Percentiles rank a stretch among this genome's conserved stretches.
phyloP scores from a whole-genome alignment of 2,888 invertebrate species.

The Lamproptera curius region DNA sequence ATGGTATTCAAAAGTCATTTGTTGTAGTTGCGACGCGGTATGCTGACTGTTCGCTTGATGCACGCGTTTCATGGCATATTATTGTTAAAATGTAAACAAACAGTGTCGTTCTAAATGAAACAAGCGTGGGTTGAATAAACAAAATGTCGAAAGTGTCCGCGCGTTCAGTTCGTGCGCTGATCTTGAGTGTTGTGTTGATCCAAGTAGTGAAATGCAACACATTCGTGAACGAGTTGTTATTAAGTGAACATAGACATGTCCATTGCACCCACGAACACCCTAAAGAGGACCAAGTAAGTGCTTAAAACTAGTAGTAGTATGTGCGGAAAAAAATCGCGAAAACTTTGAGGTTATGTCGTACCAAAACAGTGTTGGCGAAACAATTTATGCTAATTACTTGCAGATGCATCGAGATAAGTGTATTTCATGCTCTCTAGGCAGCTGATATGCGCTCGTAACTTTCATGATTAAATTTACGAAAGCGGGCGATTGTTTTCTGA shows the following conservation, averaged over 20 bases:
- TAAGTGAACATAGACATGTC: constrained; percentile 45
- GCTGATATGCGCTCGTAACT: constrained; percentile 10
- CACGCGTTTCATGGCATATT: constrained; percentile 19
- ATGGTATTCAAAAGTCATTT: neutral
- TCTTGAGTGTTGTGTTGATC: constrained; percentile 35
- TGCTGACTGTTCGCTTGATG: constrained; percentile 25
- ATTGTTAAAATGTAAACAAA: constrained; percentile 64
- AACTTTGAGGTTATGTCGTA: constrained; percentile 23
- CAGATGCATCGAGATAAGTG: constrained; percentile 3
- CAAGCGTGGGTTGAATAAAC: constrained; percentile 26
- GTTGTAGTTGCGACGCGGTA: constrained; percentile 40
- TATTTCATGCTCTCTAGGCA: constrained; percentile 18
- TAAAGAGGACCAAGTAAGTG: constrained; percentile 81
- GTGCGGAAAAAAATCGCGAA: neutral
- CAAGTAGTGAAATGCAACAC: constrained; percentile 30
- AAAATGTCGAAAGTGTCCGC: constrained; percentile 39
- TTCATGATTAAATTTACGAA: constrained; percentile 16
- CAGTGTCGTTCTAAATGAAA: constrained; percentile 41
- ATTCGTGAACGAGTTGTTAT: constrained; percentile 37
- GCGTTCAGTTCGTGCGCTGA: constrained; percentile 36
- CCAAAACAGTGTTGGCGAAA: constrained; percentile 16
- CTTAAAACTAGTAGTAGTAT: neutral
- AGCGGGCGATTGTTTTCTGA: no score
- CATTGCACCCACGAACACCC: constrained; percentile 83
- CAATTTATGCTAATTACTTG: constrained; percentile 9